A percentile compares a stretch with the other conserved stretches of the same genome.
phyloP scores from a whole-genome alignment of 1,140 invertebrate species.

The Piezodorus guildinii region DNA sequence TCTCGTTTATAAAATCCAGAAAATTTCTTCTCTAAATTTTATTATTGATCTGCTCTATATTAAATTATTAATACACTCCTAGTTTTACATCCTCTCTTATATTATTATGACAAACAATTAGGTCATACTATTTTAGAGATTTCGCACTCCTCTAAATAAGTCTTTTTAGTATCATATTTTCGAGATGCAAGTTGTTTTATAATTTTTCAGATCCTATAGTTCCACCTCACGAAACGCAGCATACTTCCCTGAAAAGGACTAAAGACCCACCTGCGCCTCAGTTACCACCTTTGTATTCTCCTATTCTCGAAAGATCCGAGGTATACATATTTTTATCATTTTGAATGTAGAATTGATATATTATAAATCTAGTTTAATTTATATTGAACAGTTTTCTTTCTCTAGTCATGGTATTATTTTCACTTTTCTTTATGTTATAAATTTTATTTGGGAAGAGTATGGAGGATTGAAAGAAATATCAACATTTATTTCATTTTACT shows the following conservation, averaged over 20 bases:
- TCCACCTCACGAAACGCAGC: constrained; percentile 38
- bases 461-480: too few species aligned
- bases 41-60: neutral
- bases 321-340: constrained; percentile 29
- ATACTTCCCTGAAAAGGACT: constrained; percentile 43
- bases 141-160: too few species aligned
- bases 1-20: too few species aligned
- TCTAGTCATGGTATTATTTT: too few species aligned
- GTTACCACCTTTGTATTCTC: constrained; percentile 34
- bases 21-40: neutral
- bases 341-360: too few species aligned
- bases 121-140: neutral
- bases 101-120: too few species aligned
- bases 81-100: too few species aligned
- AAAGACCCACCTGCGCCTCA: constrained; percentile 35
- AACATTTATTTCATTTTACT: too few species aligned
- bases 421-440: too few species aligned
- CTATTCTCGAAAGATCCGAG: constrained; percentile 38
- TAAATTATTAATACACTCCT: neutral
- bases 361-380: too few species aligned
- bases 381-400: too few species aligned
- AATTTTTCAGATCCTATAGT: constrained; percentile 6
- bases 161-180: neutral
- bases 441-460: too few species aligned
- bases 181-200: neutral